Evolutionary conservation across 2,797 vertebrate species (phyloP), one percentile per base, ranked within the genome.

Genomic region (Sebastiscus albofasciatus): DNA sequence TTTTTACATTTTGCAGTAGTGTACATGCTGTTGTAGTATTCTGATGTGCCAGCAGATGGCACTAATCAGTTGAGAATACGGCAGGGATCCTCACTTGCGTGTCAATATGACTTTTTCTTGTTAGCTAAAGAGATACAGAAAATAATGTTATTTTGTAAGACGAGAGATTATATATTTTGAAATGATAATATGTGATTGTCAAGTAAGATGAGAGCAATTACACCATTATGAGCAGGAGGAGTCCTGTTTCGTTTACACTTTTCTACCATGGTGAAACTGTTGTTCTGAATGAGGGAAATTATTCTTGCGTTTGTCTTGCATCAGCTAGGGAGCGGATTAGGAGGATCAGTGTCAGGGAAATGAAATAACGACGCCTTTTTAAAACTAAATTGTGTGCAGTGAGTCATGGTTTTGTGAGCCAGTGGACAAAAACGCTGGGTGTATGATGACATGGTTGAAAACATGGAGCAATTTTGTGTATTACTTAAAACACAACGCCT

Each of bases 41-140:
- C 27, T 76, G 22, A 71, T 0, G 0, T 22, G 4, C 73, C 89
- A 91, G 71, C 52, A 86, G 91, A 39, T 77, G 84, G 0, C 82
- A 77, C 61, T 59, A 60, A 12, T 75, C 1, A 22, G 34, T 42
- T 65, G 1, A 33, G 36, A 24, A 39, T 34, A 33, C 2, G 74
- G 36, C 26, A 71, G n/a, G 9, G 80, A 6, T 56, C 22, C 9
- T 27, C n/a, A 67, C 10, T 49, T 46, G 0, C 58, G 6, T 0
- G 12, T 49, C 13, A 54, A 29, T 13, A 6, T 36, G 0, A 31
- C 20, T 11, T 66, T 71, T 61, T 62, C 18, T 55, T 67, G 6
- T 46, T 39, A 34, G 27, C 13, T n/a, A 4, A n/a, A 36, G 13
- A 64, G 12, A 27, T n/a, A 13, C 3, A 29, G 10, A 22, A 56